phyloP scores from a whole-genome alignment of 2,888 invertebrate species.

The Ectemnius lituratus region DNA sequence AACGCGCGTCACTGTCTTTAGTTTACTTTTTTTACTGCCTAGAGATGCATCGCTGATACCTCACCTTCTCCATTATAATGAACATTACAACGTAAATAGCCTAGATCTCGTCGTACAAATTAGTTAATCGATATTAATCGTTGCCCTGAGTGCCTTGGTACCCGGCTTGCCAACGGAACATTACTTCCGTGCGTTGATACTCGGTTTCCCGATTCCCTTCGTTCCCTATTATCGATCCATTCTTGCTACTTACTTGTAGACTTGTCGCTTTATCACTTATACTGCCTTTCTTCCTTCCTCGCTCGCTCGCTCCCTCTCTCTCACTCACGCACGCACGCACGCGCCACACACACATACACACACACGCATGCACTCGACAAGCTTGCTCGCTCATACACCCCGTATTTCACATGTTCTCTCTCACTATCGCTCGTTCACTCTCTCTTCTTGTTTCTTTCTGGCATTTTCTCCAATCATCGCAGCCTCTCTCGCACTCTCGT shows the following conservation, averaged over 20 bases:
- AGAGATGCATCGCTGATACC: conserved; percentile 43
- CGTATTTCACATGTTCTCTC: not conserved
- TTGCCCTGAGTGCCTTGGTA: conserved; percentile 74
- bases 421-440: not conserved
- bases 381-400: not conserved
- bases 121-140: conserved; percentile 70
- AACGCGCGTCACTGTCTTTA: conserved; percentile 33
- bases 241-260: conserved; percentile 25
- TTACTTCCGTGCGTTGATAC: conserved; percentile 11
- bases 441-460: too few species aligned
- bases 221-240: conserved; percentile 38
- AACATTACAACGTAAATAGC: conserved; percentile 65
- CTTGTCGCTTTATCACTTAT: conserved; percentile 5
- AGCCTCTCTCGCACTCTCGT: too few species aligned
- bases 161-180: conserved; percentile 65
- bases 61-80: conserved; percentile 51
- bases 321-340: not conserved
- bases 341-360: too few species aligned
- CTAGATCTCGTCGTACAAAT: conserved; percentile 68
- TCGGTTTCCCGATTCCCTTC: conserved; percentile 43
- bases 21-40: conserved; percentile 50
- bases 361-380: too few species aligned
- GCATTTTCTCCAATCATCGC: too few species aligned
- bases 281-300: not conserved
- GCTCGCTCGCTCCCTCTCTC: not conserved